phyloP scores from a whole-genome alignment of 2,888 invertebrate species.

The Anorthoa munda region DNA sequence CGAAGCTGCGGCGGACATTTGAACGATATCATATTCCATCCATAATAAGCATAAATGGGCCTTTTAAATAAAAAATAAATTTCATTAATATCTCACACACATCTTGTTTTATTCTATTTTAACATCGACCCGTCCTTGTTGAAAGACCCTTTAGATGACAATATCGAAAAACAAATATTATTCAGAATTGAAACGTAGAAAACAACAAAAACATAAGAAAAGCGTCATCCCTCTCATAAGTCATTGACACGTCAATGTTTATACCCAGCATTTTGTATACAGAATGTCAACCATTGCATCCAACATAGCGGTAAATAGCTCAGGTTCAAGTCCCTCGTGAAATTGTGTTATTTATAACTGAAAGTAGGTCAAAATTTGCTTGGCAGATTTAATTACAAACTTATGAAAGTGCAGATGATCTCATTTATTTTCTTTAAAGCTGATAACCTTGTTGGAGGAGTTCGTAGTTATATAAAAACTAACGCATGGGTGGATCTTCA shows the following conservation, averaged over 20 bases:
- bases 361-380: slow-evolving; percentile 11
- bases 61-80: too few species aligned
- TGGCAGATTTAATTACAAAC: slow-evolving; percentile 19
- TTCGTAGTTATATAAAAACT: too few species aligned
- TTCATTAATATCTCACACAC: too few species aligned
- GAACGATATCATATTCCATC: too few species aligned
- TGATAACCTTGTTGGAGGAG: not conserved
- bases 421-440: not conserved
- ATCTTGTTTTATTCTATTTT: too few species aligned
- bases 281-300: not conserved
- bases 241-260: slow-evolving; percentile 2
- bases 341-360: not conserved
- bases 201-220: slow-evolving; percentile 1
- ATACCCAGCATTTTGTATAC: not conserved
- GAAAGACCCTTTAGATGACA: too few species aligned
- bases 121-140: too few species aligned
- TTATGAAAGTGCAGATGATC: slow-evolving; percentile 11
- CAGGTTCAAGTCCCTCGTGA: not conserved
- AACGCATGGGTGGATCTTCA: too few species aligned
- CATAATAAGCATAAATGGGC: too few species aligned
- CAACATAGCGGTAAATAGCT: not conserved
- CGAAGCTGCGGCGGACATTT: too few species aligned
- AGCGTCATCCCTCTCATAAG: not conserved
- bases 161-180: too few species aligned
- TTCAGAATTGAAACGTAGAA: not conserved